Percentiles rank a stretch among this genome's conserved stretches.
Evolutionary conservation across 2,888 invertebrate species (phyloP).

Genomic region (Luperina nickerlii): DNA sequence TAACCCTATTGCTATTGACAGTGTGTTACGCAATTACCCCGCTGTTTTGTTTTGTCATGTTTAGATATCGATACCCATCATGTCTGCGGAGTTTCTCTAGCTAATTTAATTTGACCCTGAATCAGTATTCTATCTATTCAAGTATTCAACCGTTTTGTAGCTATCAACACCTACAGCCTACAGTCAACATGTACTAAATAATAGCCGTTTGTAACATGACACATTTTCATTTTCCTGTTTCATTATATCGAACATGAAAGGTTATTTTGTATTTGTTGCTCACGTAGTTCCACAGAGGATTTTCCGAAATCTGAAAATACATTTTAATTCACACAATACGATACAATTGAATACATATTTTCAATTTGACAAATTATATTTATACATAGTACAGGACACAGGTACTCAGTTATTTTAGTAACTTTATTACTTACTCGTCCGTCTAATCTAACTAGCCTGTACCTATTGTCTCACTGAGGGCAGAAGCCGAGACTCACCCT

Average conservation of each 20-base stretch:
- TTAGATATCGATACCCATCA: too few relatives aligned
- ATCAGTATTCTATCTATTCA: too few relatives aligned
- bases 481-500: too few relatives aligned
- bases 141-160: background rate
- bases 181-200: background rate
- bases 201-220: background rate
- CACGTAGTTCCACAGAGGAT: background rate
- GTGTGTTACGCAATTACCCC: too few relatives aligned
- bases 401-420: background rate
- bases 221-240: background rate
- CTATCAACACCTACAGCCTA: background rate
- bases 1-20: too few relatives aligned
- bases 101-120: too few relatives aligned
- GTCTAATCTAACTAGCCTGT: background rate
- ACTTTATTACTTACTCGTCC: too few relatives aligned
- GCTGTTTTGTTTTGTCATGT: too few relatives aligned
- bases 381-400: too few relatives aligned
- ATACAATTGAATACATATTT: background rate
- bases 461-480: too few relatives aligned
- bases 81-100: too few relatives aligned
- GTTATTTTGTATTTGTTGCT: background rate
- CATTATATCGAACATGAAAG: background rate
- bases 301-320: conserved; percentile 7
- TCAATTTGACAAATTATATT: background rate
- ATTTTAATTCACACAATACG: background rate